Base-by-base conservation (phyloP, 2,888 invertebrate genomes). In the Imbricaverruca yamaguchii region DNA sequence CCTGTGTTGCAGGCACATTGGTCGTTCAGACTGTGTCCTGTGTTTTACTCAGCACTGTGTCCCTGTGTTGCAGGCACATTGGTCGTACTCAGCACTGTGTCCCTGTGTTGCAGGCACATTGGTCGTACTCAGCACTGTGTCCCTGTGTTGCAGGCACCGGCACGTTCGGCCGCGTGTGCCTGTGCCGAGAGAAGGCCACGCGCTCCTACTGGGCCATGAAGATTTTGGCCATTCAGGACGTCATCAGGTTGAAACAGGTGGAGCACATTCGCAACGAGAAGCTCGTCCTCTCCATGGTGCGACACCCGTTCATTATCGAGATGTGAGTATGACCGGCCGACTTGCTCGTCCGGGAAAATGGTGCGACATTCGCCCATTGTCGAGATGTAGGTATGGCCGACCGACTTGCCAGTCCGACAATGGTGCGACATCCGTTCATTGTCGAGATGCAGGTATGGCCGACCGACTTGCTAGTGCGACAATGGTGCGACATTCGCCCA, bases 261-360 rank as follows among this genome's bases (percentile, higher is more conserved):
- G 97, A 97, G 86, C 98, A 98, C 88, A 97, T 98, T 83, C 94
- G 95, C 90, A 98, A 96, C 88, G 98, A 98, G 89, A 97, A 97
- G 88, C 93, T 92, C 85, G 96, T 98, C 85, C 90, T 98, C 83
- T 91, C 93, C 84, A 93, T 94, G 89, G 93, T 98, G 85, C 91
- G 93, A 85, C 97, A 98, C 90, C 98, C 98, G 81, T 98, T 98
- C 89, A 93, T 98, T 86, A 96, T 98, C 82, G 95, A 95, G 87
- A 90, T 96, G 95, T 95, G 89, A 92, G 94, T 87, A 81, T 21
- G 12, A 59, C 59, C 59, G 12, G 59, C 59, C 59, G 39, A 39
- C 39, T 39, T 39, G 39, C 39, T 39, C 39, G 39, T 4, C n/a
- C n/a, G n/a, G n/a, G n/a, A n/a, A n/a, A n/a, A n/a, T 94, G 89